These are phyloP conservation scores for Drosophila koepferae DNA, from an alignment of 2,888 invertebrate genomes.

Conservation along the genomic window DNA sequence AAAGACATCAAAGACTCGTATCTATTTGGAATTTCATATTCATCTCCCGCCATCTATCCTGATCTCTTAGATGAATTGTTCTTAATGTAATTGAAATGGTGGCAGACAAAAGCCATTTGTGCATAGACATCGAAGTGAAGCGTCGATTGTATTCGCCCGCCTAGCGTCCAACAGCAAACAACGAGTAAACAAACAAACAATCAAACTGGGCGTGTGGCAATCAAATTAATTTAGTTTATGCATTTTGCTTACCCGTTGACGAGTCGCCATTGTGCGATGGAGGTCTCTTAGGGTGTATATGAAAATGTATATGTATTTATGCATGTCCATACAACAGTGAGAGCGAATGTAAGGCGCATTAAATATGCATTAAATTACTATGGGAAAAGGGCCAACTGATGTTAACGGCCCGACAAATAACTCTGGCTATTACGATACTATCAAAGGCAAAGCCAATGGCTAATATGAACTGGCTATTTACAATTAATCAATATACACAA, in stretches of 20 bases:
- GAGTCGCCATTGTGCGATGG: background rate
- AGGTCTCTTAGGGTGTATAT: background rate
- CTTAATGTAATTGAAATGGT: conserved; percentile 61
- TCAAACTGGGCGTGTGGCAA: conserved; percentile 41
- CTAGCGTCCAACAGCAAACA: conserved; percentile 1
- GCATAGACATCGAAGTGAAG: conserved; percentile 37
- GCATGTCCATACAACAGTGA: conserved; percentile 13
- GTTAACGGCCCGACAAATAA: conserved; percentile 51
- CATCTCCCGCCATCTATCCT: conserved; percentile 18
- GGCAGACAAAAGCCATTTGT: conserved; percentile 30
- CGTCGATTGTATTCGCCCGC: conserved; percentile 46
- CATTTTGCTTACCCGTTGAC: conserved; percentile 35
- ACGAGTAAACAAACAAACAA: conserved; percentile 18
- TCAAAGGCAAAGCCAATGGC: conserved; percentile 20
- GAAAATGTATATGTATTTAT: background rate
- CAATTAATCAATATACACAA: conserved; percentile 55
- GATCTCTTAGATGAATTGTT: conserved; percentile 20
- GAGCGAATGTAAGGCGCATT: conserved; percentile 51
- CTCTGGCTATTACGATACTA: conserved; percentile 42
- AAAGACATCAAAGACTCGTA: background rate
- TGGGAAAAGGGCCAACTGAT: conserved; percentile 62
- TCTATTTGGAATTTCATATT: background rate
- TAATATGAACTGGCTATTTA: conserved; percentile 29
- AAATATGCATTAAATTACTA: conserved; percentile 70
- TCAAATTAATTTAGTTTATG: conserved; percentile 68